Conservation (phyloP, 2,113 vertebrate genomes). For the Phylloscopus trochilus region DNA sequence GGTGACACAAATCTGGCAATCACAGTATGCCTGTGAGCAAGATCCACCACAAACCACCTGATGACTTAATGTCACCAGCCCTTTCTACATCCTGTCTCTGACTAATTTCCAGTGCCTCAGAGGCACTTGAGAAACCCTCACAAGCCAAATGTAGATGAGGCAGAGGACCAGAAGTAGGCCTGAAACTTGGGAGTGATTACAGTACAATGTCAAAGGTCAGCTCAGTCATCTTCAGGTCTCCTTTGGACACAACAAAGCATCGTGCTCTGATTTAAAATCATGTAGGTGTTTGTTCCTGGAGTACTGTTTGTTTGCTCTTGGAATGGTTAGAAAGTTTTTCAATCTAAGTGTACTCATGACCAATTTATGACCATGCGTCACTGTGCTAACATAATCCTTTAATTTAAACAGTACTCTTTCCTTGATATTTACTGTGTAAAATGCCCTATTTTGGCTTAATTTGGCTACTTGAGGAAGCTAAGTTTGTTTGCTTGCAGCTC, state of each 20-base stretch:
- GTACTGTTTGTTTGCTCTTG: not conserved
- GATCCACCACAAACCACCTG: constrained; percentile 14
- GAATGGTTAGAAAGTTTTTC: constrained; percentile 2
- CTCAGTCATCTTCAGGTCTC: not conserved
- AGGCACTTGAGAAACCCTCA: not conserved
- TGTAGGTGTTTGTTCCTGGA: not conserved
- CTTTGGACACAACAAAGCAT: not conserved
- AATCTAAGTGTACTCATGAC: not conserved
- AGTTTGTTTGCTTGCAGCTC: not conserved
- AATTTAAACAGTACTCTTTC: not conserved
- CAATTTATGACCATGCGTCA: not conserved
- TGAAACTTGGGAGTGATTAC: not conserved
- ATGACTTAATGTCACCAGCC: constrained; percentile 33
- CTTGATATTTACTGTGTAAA: not conserved
- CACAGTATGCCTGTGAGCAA: not conserved
- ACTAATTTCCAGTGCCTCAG: constrained; percentile 36
- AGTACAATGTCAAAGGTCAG: not conserved
- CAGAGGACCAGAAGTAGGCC: not conserved
- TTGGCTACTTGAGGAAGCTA: not conserved
- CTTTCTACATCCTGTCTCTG: constrained; percentile 40
- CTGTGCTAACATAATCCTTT: not conserved
- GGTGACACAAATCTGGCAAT: constrained; percentile 12
- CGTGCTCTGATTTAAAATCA: not conserved
- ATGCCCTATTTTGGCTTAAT: not conserved
- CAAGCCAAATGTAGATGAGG: not conserved